These are phyloP conservation scores for Zaprionus capensis DNA, from an alignment of 1,140 invertebrate species.

Conservation along the genomic window DNA sequence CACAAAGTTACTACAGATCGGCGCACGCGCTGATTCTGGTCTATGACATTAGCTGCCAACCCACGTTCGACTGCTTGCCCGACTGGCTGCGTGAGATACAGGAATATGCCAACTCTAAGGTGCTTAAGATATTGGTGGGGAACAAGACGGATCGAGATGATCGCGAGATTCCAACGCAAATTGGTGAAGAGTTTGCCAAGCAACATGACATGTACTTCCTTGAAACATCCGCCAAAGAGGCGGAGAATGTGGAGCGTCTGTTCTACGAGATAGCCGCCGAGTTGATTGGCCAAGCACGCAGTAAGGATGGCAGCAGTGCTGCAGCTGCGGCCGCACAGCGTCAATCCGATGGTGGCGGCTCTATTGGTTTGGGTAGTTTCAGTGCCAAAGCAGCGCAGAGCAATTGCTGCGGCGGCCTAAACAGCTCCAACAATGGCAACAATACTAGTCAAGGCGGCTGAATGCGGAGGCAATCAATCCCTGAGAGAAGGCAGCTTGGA, in stretches of 20 bases:
- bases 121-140: conserved; percentile 95
- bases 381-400: conserved; percentile 77
- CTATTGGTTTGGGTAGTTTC: conserved; percentile 72
- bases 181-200: conserved; percentile 98
- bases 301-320: conserved; percentile 70
- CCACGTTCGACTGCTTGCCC: conserved; percentile 97
- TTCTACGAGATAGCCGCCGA: conserved; percentile 98
- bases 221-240: conserved; percentile 99
- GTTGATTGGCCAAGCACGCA: conserved; percentile 90
- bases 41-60: conserved; percentile 98
- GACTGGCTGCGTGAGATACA: conserved; percentile 98
- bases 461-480: conserved; percentile 10
- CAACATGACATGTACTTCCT: conserved; percentile 98
- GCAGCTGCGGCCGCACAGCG: conserved; percentile 64
- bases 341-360: conserved; percentile 54
- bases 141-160: conserved; percentile 98
- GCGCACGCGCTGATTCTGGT: conserved; percentile 98
- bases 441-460: conserved; percentile 71
- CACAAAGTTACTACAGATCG: conserved; percentile 98
- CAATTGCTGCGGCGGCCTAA: conserved; percentile 69
- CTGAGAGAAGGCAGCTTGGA: conserved; percentile 23
- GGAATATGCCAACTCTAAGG: conserved; percentile 97
- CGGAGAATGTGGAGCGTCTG: conserved; percentile 98
- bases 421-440: conserved; percentile 34
- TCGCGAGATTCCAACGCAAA: conserved; percentile 95